Conservation (phyloP, 1,140 invertebrate species). For the Pachyrhynchus sulphureomaculatus region DNA sequence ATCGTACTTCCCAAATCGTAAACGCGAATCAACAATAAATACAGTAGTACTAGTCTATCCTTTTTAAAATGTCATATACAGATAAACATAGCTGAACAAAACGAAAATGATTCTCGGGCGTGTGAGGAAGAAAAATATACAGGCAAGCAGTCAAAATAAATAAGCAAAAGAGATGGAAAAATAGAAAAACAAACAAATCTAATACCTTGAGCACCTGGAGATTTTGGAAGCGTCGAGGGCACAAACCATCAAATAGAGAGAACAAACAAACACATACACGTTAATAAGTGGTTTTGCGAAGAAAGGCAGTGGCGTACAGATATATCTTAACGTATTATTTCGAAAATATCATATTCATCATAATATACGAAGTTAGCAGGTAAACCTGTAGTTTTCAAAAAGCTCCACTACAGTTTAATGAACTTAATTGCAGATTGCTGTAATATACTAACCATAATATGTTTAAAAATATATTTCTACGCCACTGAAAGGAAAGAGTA, state of each 20-base stretch:
- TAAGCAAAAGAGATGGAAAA: constrained; percentile 24
- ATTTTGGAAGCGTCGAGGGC: constrained; percentile 47
- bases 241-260: constrained; percentile 51
- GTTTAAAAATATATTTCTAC: background rate
- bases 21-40: too few species aligned
- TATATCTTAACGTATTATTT: background rate
- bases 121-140: background rate
- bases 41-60: too few species aligned
- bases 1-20: too few species aligned
- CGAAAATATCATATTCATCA: background rate
- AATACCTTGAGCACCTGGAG: constrained; percentile 74
- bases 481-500: constrained; percentile 18
- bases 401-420: background rate
- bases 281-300: constrained; percentile 43
- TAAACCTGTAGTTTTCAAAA: too few species aligned
- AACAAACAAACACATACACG: constrained; percentile 51
- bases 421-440: background rate
- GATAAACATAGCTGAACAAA: background rate
- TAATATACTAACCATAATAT: too few species aligned
- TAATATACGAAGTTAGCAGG: too few species aligned
- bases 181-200: constrained; percentile 40
- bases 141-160: constrained; percentile 1
- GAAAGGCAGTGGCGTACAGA: constrained; percentile 11
- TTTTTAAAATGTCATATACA: background rate
- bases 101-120: background rate